Percentiles rank a stretch among this genome's conserved stretches.
These are phyloP conservation scores for Cettia cetti DNA, from an alignment of 2,113 vertebrate species.

Conservation along the genomic window DNA sequence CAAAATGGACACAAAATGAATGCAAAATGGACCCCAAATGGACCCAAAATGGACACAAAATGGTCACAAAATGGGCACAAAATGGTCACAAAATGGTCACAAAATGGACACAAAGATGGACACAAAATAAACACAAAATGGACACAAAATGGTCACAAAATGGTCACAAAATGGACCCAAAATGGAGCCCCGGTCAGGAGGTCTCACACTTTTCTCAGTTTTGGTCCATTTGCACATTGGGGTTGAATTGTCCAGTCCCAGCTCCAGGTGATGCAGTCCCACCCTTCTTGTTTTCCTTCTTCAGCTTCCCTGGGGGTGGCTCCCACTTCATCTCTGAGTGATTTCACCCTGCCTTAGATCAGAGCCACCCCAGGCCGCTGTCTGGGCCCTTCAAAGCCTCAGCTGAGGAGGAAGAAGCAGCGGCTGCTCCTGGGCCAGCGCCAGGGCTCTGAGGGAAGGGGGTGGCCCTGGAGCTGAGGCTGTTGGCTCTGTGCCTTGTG, in stretches of 20 bases:
- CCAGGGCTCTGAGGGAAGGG: background rate
- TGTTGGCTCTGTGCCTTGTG: background rate
- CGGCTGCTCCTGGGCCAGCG: background rate
- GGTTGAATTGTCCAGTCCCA: background rate
- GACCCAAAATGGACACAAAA: background rate
- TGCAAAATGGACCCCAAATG: too few relatives aligned
- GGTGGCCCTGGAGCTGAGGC: background rate
- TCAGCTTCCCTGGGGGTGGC: background rate
- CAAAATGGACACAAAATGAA: background rate
- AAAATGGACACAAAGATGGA: background rate
- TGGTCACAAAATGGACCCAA: background rate
- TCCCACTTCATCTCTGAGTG: background rate
- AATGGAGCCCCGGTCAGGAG: accelerated
- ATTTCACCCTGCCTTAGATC: background rate
- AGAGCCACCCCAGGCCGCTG: background rate
- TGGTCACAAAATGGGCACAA: background rate
- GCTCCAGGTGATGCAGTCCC: accelerated
- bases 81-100: background rate
- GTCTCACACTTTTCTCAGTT: background rate
- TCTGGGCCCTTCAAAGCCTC: background rate
- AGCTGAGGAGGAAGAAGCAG: background rate
- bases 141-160: background rate
- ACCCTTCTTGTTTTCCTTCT: background rate
- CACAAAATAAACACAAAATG: too few relatives aligned
- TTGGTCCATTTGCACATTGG: background rate